phyloP scores from a whole-genome alignment of 2,888 invertebrate genomes.

The Leptogaster cylindrica region DNA sequence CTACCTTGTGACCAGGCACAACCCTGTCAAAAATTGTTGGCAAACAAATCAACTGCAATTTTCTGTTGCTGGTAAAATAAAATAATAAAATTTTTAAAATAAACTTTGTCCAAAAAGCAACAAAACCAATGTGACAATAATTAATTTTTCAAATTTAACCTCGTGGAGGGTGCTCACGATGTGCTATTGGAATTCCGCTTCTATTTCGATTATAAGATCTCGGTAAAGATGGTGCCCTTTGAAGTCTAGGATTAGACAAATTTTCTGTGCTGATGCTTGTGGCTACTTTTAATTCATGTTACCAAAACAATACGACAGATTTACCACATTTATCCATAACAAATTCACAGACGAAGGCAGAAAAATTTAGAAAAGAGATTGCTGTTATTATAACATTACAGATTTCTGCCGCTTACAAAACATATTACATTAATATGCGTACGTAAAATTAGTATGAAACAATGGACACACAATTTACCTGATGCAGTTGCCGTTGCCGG shows the following conservation, averaged over 20 bases:
- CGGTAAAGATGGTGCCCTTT: constrained; percentile 67
- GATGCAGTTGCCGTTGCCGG: constrained; percentile 51
- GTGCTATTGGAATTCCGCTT: constrained; percentile 66
- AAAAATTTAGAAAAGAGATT: constrained; percentile 43
- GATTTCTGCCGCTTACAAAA: too few relatives aligned
- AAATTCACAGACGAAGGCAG: constrained; percentile 47
- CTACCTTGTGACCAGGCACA: too few relatives aligned
- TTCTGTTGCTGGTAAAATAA: background rate
- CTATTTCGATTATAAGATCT: constrained; percentile 66
- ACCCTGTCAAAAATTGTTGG: background rate
- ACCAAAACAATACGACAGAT: too few relatives aligned
- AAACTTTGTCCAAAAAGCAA: constrained; percentile 14
- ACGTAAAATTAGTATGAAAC: too few relatives aligned
- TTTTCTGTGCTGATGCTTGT: constrained; percentile 66
- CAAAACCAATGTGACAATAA: constrained; percentile 20
- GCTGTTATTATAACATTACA: constrained; percentile 21
- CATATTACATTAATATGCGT: too few relatives aligned
- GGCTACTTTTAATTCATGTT: too few relatives aligned
- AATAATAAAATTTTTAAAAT: background rate
- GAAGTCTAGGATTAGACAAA: constrained; percentile 64
- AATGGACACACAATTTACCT: constrained; percentile 51
- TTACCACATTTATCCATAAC: constrained; percentile 31
- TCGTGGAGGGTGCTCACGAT: constrained; percentile 51
- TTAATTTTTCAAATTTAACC: constrained; percentile 46
- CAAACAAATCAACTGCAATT: background rate